Evolutionary conservation across 2,888 invertebrate species (phyloP), one percentile per base, ranked within the genome.

Genomic region (Dascillus cervinus): DNA sequence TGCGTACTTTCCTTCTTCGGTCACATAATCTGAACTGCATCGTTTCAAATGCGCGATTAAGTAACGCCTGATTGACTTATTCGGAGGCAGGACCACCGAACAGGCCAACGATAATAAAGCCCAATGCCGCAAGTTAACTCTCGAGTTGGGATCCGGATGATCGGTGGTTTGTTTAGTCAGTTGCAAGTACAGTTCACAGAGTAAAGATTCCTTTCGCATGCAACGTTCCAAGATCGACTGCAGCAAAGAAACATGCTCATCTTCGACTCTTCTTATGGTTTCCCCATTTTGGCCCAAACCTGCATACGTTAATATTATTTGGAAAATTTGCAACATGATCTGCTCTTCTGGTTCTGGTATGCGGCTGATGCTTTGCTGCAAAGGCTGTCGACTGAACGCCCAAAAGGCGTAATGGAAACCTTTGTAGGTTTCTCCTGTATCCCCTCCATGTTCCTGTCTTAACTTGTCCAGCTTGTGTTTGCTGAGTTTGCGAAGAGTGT

Each of bases 1-100:
- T 1, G 95, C 92, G 64, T 87, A 95, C 68, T 90, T 89, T 22
- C 92, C 94, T 65, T 95, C 94, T 62, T 94, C 92, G 0, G 89
- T 88, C 0, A 85, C 79, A 48, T 82, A 85, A 63, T 89, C 87
- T 39, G 86, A 80, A 14, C 90, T 82, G 56, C 92, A 87, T 50
- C 89, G 77, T 47, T 90, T 84, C 52, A 95, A 70, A 62, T 95
- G 95, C 0, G 90, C 82, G 23, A 90, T 81, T 31, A 95, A 71
- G 64, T 94, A 85, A 51, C 89, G 81, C 19, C 91, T 72, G 41
- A 94, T 76, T 2, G 84, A 76, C 62, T 89, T 85, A 54, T 86
- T 82, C 8, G 90, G 83, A 12, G 94, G 94, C 41, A 90, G 67
- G 30, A 91, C 84, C 0, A 92, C 80, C 31, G 83, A 84, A 50